Evolutionary conservation across 2,888 invertebrate genomes (phyloP).

Genomic region (Drosophila paramelanica): DNA sequence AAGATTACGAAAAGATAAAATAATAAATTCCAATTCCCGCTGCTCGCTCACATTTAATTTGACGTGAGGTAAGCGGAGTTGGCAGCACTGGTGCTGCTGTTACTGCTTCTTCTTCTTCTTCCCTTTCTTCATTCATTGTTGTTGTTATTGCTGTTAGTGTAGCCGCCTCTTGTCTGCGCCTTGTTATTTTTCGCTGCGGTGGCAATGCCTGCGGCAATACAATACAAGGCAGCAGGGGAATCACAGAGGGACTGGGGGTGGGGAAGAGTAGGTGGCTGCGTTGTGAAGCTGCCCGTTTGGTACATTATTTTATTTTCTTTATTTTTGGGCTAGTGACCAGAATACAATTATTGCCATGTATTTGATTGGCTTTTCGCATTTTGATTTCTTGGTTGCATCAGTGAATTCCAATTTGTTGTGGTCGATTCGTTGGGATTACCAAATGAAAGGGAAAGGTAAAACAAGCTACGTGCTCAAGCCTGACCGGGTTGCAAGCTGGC

Average conservation of each 20-base stretch:
- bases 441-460: conserved; percentile 5
- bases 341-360: conserved; percentile 58
- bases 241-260: not conserved
- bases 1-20: too few relatives aligned
- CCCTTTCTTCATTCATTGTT: conserved; percentile 9
- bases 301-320: conserved; percentile 2
- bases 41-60: not conserved
- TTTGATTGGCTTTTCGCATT: conserved; percentile 56
- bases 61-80: not conserved
- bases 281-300: not conserved
- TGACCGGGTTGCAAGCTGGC: not conserved
- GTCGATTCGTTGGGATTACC: conserved; percentile 25
- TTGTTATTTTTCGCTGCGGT: conserved; percentile 66
- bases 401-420: conserved; percentile 51
- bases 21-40: too few relatives aligned
- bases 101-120: conserved; percentile 8
- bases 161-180: conserved; percentile 74
- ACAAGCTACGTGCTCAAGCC: not conserved
- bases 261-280: not conserved
- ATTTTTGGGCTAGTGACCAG: conserved; percentile 42
- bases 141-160: conserved; percentile 36
- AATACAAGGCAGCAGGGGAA: conserved; percentile 13
- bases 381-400: conserved; percentile 50
- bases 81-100: conserved; percentile 5
- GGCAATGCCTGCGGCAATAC: conserved; percentile 21